These are phyloP conservation scores for Andrena hattorfiana DNA, from an alignment of 2,888 invertebrate species.

Conservation along the genomic window DNA sequence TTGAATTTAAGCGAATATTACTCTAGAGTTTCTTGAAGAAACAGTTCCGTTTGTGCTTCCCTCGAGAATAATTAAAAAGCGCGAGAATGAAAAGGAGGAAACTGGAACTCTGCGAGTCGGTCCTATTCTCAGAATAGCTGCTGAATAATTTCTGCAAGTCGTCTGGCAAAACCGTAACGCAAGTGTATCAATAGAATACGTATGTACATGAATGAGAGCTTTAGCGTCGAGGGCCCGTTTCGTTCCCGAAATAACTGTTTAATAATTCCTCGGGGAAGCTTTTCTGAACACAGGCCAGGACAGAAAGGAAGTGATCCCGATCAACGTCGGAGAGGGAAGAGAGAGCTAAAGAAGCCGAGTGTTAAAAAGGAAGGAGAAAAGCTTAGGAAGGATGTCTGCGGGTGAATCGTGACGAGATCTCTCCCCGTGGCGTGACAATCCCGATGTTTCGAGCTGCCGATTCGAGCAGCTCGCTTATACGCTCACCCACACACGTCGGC, in stretches of 20 bases:
- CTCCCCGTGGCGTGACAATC: slow-evolving; percentile 62
- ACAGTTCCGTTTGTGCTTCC: too few species aligned
- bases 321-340: neutral
- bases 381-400: slow-evolving; percentile 40
- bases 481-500: slow-evolving; percentile 58
- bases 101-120: neutral
- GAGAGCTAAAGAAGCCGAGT: neutral
- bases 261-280: neutral
- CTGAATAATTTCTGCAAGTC: slow-evolving; percentile 22
- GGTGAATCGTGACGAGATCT: slow-evolving; percentile 63
- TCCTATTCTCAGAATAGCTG: slow-evolving; percentile 7
- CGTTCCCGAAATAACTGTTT: slow-evolving; percentile 1
- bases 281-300: neutral
- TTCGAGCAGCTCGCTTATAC: slow-evolving; percentile 35
- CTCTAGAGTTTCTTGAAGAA: neutral
- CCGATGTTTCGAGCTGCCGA: slow-evolving; percentile 64
- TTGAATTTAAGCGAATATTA: neutral
- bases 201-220: neutral
- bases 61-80: slow-evolving; percentile 2
- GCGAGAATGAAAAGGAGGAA: slow-evolving; percentile 3
- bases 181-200: slow-evolving; percentile 26
- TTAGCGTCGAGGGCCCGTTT: slow-evolving; percentile 1
- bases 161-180: slow-evolving; percentile 17
- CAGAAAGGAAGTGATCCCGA: neutral
- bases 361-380: neutral